Evolutionary conservation across 2,113 vertebrate genomes (phyloP).

Genomic region (Otolemur garnettii): DNA sequence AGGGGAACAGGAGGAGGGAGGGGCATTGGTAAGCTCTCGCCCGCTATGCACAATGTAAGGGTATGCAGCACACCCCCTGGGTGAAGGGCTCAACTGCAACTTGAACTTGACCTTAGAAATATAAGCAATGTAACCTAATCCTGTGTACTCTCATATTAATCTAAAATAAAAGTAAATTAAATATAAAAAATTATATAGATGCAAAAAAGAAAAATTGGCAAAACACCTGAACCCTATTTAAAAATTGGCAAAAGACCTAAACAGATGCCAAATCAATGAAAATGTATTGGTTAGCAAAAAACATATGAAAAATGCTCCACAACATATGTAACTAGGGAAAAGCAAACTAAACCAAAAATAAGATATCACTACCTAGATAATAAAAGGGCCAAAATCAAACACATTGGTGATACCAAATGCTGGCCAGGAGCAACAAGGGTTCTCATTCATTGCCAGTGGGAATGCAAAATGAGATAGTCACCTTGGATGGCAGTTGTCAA

Average conservation of each 20-base stretch:
- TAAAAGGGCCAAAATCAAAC: not conserved
- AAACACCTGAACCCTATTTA: not conserved
- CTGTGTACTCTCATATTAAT: too few relatives aligned
- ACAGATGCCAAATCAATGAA: not conserved
- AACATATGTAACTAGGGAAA: not conserved
- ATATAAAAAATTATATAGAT: too few relatives aligned
- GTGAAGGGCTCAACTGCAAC: too few relatives aligned
- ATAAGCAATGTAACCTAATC: too few relatives aligned
- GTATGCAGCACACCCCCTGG: too few relatives aligned
- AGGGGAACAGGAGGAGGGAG: too few relatives aligned
- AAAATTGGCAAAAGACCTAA: not conserved
- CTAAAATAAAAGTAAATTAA: too few relatives aligned
- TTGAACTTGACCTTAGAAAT: too few relatives aligned
- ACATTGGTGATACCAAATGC: not conserved
- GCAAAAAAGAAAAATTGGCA: too few relatives aligned
- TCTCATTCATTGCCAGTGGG: not conserved
- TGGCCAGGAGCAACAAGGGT: not conserved
- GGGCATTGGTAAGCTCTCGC: too few relatives aligned
- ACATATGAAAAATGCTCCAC: not conserved
- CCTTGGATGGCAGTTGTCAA: not conserved
- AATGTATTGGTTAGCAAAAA: not conserved
- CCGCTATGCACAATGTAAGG: too few relatives aligned
- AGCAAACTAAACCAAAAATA: not conserved
- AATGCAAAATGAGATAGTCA: not conserved
- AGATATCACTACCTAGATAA: not conserved